Conservation (phyloP, 2,797 vertebrate genomes). For the Typhlichthys subterraneus region DNA sequence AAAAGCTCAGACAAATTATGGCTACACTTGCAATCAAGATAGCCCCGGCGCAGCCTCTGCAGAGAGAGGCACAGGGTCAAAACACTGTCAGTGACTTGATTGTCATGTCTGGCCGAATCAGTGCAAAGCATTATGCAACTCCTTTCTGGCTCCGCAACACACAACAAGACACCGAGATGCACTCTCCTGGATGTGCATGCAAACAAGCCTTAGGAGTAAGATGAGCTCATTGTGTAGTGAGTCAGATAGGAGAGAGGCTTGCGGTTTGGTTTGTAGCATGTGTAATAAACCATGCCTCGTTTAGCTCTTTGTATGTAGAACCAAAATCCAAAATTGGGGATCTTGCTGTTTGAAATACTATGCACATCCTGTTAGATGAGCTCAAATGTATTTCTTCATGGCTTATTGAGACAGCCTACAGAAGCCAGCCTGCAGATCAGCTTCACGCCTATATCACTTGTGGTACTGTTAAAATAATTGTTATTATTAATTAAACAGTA, state of each 20-base stretch:
- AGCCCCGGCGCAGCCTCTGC: too few species aligned
- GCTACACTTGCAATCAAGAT: not conserved
- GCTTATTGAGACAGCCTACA: too few species aligned
- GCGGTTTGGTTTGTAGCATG: conserved; percentile 3
- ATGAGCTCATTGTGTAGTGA: conserved; percentile 13
- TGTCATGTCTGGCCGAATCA: conserved; percentile 15
- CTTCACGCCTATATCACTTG: too few species aligned
- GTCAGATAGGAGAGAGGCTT: not conserved
- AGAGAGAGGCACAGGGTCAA: conserved; percentile 18
- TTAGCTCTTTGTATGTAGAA: not conserved
- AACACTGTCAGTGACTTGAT: conserved; percentile 10
- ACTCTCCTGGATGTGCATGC: not conserved
- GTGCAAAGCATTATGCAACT: conserved; percentile 30
- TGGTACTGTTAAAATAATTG: too few species aligned
- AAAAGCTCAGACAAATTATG: conserved; percentile 5
- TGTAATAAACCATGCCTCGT: conserved; percentile 14
- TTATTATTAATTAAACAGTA: not conserved
- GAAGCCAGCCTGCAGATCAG: too few species aligned
- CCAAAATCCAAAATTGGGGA: not conserved
- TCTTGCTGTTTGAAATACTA: not conserved
- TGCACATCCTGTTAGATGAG: not conserved
- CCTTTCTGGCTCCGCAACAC: conserved; percentile 18
- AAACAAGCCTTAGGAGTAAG: conserved; percentile 1
- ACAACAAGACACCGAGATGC: conserved; percentile 14
- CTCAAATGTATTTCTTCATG: not conserved